phyloP scores from a whole-genome alignment of 1,140 invertebrate species.

The Meloidogyne hapla region DNA sequence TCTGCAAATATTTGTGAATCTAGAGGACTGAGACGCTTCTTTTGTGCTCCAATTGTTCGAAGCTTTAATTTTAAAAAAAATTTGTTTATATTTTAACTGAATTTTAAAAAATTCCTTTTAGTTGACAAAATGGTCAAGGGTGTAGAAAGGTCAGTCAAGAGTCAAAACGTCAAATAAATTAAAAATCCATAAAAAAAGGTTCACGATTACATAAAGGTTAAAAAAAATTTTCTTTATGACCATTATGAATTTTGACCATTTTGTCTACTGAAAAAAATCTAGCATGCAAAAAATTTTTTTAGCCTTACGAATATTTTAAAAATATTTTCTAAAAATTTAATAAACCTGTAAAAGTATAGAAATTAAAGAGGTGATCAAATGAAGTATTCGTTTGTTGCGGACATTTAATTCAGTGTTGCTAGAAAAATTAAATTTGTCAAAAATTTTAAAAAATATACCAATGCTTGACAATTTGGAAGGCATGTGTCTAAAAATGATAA shows the following conservation, averaged over 20 bases:
- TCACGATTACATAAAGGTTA: too few relatives aligned
- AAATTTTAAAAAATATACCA: conserved; percentile 25
- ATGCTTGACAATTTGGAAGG: conserved; percentile 51
- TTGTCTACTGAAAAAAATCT: too few relatives aligned
- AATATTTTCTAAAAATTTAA: background rate
- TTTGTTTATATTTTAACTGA: background rate
- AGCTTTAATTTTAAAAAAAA: conserved; percentile 36
- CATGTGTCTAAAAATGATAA: conserved; percentile 32
- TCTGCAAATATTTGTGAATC: conserved; percentile 38
- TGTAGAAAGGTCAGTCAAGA: too few relatives aligned
- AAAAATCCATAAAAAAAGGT: too few relatives aligned
- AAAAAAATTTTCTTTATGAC: too few relatives aligned
- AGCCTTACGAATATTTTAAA: background rate
- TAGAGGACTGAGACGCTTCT: conserved; percentile 46
- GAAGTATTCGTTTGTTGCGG: conserved; percentile 37
- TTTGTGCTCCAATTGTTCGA: conserved; percentile 40
- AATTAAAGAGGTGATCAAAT: conserved; percentile 42
- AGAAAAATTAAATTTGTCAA: background rate
- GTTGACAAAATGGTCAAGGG: too few relatives aligned
- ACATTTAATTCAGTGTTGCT: conserved; percentile 43
- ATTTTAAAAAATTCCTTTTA: background rate
- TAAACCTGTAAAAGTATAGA: conserved; percentile 42
- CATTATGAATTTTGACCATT: too few relatives aligned
- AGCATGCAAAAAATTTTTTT: too few relatives aligned
- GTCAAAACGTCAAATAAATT: too few relatives aligned